phyloP scores from a whole-genome alignment of 1,140 invertebrate genomes.

The Oncopeltus fasciatus region DNA sequence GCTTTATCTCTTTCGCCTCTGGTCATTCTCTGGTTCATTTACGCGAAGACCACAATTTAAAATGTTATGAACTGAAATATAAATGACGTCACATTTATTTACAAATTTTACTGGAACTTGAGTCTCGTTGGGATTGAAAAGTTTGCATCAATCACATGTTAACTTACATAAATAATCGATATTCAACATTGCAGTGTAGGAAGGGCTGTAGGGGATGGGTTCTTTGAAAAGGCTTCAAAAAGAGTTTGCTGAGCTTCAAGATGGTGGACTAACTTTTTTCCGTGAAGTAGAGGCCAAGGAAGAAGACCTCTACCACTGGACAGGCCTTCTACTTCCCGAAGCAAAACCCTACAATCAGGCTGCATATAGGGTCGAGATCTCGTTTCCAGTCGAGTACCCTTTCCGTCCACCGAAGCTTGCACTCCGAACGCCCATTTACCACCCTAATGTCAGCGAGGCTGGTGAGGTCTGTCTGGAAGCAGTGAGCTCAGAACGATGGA shows the following conservation, averaged over 20 bases:
- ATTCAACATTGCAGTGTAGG: too few relatives aligned
- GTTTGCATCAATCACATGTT: too few relatives aligned
- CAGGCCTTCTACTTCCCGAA: slow-evolving; percentile 84
- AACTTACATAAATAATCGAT: too few relatives aligned
- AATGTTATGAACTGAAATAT: too few relatives aligned
- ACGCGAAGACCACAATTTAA: too few relatives aligned
- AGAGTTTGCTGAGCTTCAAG: slow-evolving; percentile 71
- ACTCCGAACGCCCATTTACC: slow-evolving; percentile 99
- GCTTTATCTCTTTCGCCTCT: too few relatives aligned
- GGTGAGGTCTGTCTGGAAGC: slow-evolving; percentile 97
- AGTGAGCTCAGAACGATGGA: slow-evolving; percentile 97
- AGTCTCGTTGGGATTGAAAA: too few relatives aligned
- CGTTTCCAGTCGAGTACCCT: slow-evolving; percentile 96
- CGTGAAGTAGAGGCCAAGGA: slow-evolving; percentile 87
- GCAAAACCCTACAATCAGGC: slow-evolving; percentile 97
- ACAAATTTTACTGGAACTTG: too few relatives aligned
- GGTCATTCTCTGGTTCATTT: too few relatives aligned
- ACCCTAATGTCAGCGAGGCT: slow-evolving; percentile 98
- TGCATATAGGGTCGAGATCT: slow-evolving; percentile 94
- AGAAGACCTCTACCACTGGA: slow-evolving; percentile 84
- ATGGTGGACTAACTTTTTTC: slow-evolving; percentile 72
- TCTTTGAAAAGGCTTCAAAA: slow-evolving; percentile 12
- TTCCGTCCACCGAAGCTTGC: slow-evolving; percentile 98
- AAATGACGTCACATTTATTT: too few relatives aligned
- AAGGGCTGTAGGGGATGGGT: too few relatives aligned